Conservation (phyloP, 2,888 invertebrate genomes). For the Scaptomyza cyrtandrae region DNA sequence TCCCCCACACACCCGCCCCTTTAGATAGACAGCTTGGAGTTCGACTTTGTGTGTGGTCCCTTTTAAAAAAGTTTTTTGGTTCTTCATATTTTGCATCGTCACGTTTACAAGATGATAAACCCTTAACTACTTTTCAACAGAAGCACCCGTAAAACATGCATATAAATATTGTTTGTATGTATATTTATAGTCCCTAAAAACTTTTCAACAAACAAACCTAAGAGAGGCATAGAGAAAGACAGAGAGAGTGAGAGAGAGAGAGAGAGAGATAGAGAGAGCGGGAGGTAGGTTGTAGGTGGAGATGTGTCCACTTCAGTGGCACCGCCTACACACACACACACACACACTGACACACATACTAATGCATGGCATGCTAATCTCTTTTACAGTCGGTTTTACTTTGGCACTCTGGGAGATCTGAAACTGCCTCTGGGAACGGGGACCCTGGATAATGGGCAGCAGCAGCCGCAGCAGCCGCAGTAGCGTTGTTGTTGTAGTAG, state of each 20-base stretch:
- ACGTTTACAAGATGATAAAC: constrained; percentile 80
- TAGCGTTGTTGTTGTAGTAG: constrained; percentile 5
- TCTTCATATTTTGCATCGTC: constrained; percentile 62
- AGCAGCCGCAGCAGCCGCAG: constrained; percentile 31
- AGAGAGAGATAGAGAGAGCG: neutral
- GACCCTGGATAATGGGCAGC: constrained; percentile 25
- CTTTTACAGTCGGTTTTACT: constrained; percentile 32
- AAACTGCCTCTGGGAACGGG: constrained; percentile 35
- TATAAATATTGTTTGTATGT: constrained; percentile 11
- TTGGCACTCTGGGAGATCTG: constrained; percentile 36
- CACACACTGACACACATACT: constrained; percentile 3
- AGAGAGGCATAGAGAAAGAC: neutral
- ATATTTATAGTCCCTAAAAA: constrained; percentile 52
- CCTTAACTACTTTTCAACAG: constrained; percentile 73
- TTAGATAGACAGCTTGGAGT: neutral
- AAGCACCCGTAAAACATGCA: constrained; percentile 48
- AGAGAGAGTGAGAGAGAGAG: neutral
- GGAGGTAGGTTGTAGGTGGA: constrained; percentile 22
- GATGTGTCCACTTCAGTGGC: constrained; percentile 68
- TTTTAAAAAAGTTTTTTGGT: constrained; percentile 33
- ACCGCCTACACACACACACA: constrained; percentile 30
- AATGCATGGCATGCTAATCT: constrained; percentile 50
- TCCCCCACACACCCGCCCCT: neutral
- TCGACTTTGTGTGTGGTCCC: constrained; percentile 38
- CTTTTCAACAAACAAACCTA: constrained; percentile 55